These are phyloP conservation scores for Tubulanus polymorphus DNA, from an alignment of 2,888 invertebrate genomes.

Conservation along the genomic window DNA sequence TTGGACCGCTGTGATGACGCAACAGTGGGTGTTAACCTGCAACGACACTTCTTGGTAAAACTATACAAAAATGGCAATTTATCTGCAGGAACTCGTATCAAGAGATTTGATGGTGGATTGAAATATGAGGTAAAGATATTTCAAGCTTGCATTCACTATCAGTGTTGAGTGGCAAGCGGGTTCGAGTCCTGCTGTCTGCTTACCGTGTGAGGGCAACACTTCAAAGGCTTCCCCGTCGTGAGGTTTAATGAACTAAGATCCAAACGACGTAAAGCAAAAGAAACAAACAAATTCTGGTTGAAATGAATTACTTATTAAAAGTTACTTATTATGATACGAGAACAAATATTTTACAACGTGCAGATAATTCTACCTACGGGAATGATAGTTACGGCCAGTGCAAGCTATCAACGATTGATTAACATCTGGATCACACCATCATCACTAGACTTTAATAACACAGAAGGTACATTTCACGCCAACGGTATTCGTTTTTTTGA, in stretches of 20 bases:
- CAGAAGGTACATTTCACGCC: slow-evolving; percentile 20
- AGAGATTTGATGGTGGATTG: slow-evolving; percentile 31
- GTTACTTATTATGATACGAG: too few relatives aligned
- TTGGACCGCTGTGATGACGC: neutral
- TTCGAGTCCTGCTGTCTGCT: too few relatives aligned
- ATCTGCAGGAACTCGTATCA: slow-evolving; percentile 28
- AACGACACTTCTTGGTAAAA: slow-evolving; percentile 25
- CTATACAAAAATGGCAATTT: slow-evolving; percentile 33
- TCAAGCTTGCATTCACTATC: too few relatives aligned
- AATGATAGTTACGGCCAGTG: slow-evolving; percentile 26
- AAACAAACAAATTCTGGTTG: too few relatives aligned
- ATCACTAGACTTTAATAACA: slow-evolving; percentile 21
- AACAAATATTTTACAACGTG: too few relatives aligned
- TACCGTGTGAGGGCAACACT: too few relatives aligned
- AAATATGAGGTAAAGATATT: slow-evolving; percentile 34
- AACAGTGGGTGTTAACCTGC: neutral
- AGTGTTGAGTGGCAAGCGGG: too few relatives aligned
- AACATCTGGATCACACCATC: slow-evolving; percentile 33
- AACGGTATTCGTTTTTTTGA: neutral
- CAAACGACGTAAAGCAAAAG: too few relatives aligned
- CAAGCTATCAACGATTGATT: slow-evolving; percentile 27
- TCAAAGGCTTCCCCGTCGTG: too few relatives aligned
- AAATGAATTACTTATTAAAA: too few relatives aligned
- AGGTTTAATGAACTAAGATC: too few relatives aligned
- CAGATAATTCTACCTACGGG: slow-evolving; percentile 31